phyloP scores from a whole-genome alignment of 2,797 vertebrate species.

The Rhinella marina region DNA sequence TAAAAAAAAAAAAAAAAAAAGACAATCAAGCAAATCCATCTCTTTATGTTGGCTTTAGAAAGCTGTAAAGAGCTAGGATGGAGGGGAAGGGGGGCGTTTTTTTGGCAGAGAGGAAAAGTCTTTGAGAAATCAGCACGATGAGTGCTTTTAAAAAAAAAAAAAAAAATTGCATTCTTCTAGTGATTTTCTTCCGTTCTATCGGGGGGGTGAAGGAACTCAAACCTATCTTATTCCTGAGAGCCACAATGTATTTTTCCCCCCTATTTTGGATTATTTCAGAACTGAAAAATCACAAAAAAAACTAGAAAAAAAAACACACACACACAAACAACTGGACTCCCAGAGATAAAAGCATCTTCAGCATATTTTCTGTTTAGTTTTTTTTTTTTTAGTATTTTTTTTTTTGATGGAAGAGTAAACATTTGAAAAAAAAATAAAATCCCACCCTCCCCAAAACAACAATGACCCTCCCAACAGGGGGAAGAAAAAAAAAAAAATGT shows the following conservation, averaged over 20 bases:
- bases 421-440: slow-evolving; percentile 75
- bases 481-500: slow-evolving; percentile 85
- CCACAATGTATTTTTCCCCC: slow-evolving; percentile 88
- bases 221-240: slow-evolving; percentile 99
- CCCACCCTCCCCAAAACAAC: background rate
- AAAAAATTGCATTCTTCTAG: slow-evolving; percentile 91
- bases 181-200: slow-evolving; percentile 73
- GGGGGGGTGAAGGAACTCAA: slow-evolving; percentile 71
- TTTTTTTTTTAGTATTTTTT: slow-evolving; percentile 73
- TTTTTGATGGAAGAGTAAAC: slow-evolving; percentile 98
- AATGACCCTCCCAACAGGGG: slow-evolving; percentile 64
- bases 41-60: slow-evolving; percentile 83
- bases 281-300: slow-evolving; percentile 87
- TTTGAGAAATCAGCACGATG: slow-evolving; percentile 93
- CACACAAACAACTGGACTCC: slow-evolving; percentile 98
- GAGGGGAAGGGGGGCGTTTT: slow-evolving; percentile 75
- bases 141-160: slow-evolving; percentile 79
- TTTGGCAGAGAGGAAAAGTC: slow-evolving; percentile 94
- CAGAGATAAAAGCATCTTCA: slow-evolving; percentile 98
- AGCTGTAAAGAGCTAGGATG: slow-evolving; percentile 73
- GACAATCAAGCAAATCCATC: slow-evolving; percentile 92
- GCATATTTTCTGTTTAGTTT: slow-evolving; percentile 80
- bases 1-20: slow-evolving; percentile 74
- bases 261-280: slow-evolving; percentile 88
- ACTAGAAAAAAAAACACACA: slow-evolving; percentile 73